Percentiles rank a stretch among this genome's conserved stretches.
These are phyloP conservation scores for human DNA, from an alignment of 2,113 vertebrate species.

Conservation along the genomic window DNA sequence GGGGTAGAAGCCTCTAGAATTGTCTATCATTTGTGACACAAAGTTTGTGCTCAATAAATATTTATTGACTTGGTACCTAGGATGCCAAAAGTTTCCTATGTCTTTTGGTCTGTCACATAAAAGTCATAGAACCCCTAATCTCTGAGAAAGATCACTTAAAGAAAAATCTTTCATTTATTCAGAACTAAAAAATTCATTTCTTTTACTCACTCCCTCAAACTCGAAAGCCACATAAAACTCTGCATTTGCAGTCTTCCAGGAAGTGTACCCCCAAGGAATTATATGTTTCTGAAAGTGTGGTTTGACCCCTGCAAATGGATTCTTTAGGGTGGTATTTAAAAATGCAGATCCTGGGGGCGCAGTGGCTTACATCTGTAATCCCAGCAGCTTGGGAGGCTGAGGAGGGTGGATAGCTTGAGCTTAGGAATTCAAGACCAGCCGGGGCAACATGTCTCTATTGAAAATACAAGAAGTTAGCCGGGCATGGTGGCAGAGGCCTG, in stretches of 20 bases:
- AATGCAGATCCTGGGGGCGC: not conserved
- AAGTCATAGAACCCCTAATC: not conserved
- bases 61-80: not conserved
- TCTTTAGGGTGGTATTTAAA: not conserved
- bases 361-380: too few species aligned
- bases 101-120: not conserved
- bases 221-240: not conserved
- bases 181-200: not conserved
- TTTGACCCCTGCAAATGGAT: not conserved
- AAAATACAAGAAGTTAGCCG: too few species aligned
- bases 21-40: not conserved
- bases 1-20: not conserved
- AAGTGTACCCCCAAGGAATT: not conserved
- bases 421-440: too few species aligned
- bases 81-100: not conserved
- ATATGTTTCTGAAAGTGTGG: not conserved
- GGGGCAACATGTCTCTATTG: too few species aligned
- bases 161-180: not conserved
- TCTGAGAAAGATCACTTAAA: not conserved
- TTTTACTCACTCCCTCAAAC: not conserved
- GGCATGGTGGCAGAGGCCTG: too few species aligned
- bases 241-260: not conserved
- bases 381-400: too few species aligned
- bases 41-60: not conserved
- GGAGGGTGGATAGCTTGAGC: too few species aligned